Evolutionary conservation across 2,888 invertebrate genomes (phyloP).

Genomic region (Pharmacophagus antenor): DNA sequence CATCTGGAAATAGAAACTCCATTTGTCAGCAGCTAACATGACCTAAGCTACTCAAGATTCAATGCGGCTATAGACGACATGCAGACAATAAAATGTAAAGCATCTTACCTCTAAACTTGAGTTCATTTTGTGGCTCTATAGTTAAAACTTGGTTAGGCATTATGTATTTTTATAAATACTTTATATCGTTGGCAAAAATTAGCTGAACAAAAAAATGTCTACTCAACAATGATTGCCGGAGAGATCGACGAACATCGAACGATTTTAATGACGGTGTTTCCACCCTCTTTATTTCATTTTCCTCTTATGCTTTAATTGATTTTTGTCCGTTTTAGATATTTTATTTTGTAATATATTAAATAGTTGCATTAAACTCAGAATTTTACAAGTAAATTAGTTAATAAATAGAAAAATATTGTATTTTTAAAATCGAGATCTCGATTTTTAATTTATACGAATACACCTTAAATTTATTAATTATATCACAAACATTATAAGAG

Average conservation of each 20-base stretch:
- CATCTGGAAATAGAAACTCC: constrained; percentile 81
- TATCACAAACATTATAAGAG: too few species aligned
- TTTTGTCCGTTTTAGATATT: background rate
- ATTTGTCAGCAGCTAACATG: constrained; percentile 76
- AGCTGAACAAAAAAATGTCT: constrained; percentile 56
- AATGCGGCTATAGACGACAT: constrained; percentile 53
- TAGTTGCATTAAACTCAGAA: background rate
- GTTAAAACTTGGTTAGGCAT: constrained; percentile 89
- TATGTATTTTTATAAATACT: constrained; percentile 78
- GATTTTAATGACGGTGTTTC: constrained; percentile 7
- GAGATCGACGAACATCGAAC: constrained; percentile 64
- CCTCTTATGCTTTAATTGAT: background rate
- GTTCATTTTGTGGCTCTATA: constrained; percentile 93
- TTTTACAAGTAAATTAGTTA: background rate
- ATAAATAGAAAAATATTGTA: too few species aligned
- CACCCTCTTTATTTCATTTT: background rate
- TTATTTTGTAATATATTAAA: background rate
- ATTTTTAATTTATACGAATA: too few species aligned
- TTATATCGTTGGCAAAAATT: constrained; percentile 64
- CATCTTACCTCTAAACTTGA: constrained; percentile 93
- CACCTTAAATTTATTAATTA: too few species aligned
- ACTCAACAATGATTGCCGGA: constrained; percentile 66
- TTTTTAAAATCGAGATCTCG: too few species aligned
- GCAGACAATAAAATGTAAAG: constrained; percentile 43
- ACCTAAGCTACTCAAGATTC: constrained; percentile 63